Conservation (phyloP, 2,888 invertebrate genomes). For the Drosophila seclusa region DNA sequence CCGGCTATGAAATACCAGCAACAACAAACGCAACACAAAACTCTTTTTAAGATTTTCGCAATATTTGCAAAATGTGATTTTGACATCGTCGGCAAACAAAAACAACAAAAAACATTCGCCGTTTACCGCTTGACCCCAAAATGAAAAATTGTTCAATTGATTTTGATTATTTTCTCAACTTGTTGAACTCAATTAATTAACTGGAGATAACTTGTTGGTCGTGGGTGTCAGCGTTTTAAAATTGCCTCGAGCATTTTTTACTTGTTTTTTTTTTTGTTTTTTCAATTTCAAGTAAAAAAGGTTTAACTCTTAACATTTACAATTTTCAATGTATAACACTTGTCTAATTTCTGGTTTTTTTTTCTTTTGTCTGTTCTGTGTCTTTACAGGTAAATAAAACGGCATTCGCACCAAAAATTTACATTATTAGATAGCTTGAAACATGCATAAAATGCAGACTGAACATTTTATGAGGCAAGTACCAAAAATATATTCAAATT, state of each 20-base stretch:
- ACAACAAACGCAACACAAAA: constrained; percentile 18
- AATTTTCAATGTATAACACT: not conserved
- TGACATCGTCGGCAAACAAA: constrained; percentile 44
- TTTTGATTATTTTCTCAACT: constrained; percentile 82
- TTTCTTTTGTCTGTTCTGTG: constrained; percentile 12
- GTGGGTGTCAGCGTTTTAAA: constrained; percentile 22
- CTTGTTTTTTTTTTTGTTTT: not conserved
- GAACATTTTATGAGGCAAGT: constrained; percentile 65
- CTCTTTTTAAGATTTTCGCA: constrained; percentile 64
- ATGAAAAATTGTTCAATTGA: constrained; percentile 67
- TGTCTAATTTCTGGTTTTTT: constrained; percentile 14
- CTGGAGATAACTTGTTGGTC: constrained; percentile 67
- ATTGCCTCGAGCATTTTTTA: constrained; percentile 32
- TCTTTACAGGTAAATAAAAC: constrained; percentile 62
- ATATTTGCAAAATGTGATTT: constrained; percentile 53
- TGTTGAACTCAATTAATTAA: constrained; percentile 83
- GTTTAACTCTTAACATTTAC: constrained; percentile 4
- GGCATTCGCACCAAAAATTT: constrained; percentile 9
- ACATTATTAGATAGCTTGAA: constrained; percentile 21
- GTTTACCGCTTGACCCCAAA: constrained; percentile 72
- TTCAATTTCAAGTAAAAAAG: not conserved
- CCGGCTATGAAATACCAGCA: constrained; percentile 30
- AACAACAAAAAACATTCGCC: constrained; percentile 12
- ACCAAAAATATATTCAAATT: constrained; percentile 76
- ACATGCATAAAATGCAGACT: constrained; percentile 45